These are phyloP conservation scores for Sminthopsis crassicaudata DNA, from an alignment of 2,113 vertebrate genomes.

Conservation along the genomic window DNA sequence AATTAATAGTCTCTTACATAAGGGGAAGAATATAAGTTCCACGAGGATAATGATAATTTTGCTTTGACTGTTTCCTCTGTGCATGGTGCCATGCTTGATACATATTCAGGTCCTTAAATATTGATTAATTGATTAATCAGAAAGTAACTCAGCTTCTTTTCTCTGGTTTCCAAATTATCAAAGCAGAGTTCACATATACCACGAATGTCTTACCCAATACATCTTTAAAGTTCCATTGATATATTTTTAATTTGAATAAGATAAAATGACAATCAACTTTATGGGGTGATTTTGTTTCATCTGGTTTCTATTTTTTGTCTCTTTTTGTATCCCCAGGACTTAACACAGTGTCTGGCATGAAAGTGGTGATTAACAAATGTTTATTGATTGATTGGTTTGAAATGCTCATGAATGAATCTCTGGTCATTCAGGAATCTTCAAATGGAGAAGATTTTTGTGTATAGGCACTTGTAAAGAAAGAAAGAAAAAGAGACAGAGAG, in stretches of 20 bases:
- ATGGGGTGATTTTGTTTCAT: not conserved
- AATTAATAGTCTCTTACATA: not conserved
- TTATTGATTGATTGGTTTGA: conserved; percentile 20
- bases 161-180: conserved; percentile 26
- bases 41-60: not conserved
- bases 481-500: no score
- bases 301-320: not conserved
- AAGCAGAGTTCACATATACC: conserved; percentile 24
- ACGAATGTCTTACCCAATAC: not conserved
- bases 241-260: conserved; percentile 43
- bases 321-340: not conserved
- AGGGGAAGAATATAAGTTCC: not conserved
- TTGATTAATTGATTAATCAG: not conserved
- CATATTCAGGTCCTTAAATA: not conserved
- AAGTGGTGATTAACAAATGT: conserved; percentile 8
- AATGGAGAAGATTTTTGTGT: conserved; percentile 28
- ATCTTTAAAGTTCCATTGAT: not conserved
- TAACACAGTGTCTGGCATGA: not conserved
- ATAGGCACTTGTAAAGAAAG: not conserved
- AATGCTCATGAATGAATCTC: conserved; percentile 19
- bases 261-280: not conserved
- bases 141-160: not conserved
- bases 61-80: not conserved
- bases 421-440: conserved; percentile 28
- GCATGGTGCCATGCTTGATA: not conserved